phyloP scores from a whole-genome alignment of 2,888 invertebrate genomes.

The Polia nebulosa region DNA sequence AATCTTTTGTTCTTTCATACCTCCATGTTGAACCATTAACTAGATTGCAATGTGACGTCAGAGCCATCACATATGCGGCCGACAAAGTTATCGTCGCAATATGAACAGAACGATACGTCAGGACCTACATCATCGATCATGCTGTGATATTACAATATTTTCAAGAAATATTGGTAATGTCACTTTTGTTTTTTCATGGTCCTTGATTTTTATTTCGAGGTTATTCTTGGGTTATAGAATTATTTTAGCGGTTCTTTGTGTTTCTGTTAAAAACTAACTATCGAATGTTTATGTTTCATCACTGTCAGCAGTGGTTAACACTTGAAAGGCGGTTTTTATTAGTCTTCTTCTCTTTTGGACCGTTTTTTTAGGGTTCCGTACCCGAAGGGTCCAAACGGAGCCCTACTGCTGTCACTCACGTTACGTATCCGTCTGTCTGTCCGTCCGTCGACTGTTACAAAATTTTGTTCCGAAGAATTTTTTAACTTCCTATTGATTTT shows the following conservation, averaged over 20 bases:
- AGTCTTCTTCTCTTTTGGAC: too few relatives aligned
- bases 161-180: constrained; percentile 49
- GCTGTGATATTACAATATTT: constrained; percentile 60
- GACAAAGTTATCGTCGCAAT: constrained; percentile 74
- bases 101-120: constrained; percentile 72
- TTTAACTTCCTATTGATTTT: too few relatives aligned
- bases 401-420: too few relatives aligned
- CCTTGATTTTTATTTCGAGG: neutral
- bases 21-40: constrained; percentile 91
- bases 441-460: too few relatives aligned
- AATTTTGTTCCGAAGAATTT: too few relatives aligned
- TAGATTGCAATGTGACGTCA: constrained; percentile 92
- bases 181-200: constrained; percentile 9
- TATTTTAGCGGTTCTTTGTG: neutral
- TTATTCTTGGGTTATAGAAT: neutral
- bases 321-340: too few relatives aligned
- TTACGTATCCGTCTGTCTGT: too few relatives aligned
- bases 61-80: constrained; percentile 93
- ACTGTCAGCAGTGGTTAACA: too few relatives aligned
- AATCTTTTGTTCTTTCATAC: constrained; percentile 57
- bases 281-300: too few relatives aligned
- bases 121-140: constrained; percentile 62
- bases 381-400: too few relatives aligned
- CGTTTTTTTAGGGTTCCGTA: too few relatives aligned
- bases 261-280: too few relatives aligned